Evolutionary conservation across 2,888 invertebrate species (phyloP), one percentile per base, ranked within the genome.

Genomic region (Drosophila dives): DNA sequence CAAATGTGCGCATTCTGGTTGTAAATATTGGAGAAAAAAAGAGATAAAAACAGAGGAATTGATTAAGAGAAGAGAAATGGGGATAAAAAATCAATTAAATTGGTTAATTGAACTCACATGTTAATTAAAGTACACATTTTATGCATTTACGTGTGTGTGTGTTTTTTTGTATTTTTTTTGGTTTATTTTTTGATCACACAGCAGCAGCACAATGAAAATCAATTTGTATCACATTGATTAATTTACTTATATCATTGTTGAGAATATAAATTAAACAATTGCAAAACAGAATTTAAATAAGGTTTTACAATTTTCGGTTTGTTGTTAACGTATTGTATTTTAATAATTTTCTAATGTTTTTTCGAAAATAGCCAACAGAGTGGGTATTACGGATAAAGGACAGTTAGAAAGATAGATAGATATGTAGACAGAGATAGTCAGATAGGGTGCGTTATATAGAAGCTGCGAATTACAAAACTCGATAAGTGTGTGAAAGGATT

Each of bases 211-310:
- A 85, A 85, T 81, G 74, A 85, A 65, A 87, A 83, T 87, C 85
- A 85, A 87, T 85, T 87, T 61, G 81, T 83, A 87, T 76, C 79
- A 85, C 33, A 87, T 87, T 85, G 87, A 85, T 85, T 87, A 85
- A 85, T 79, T 74, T 70, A 66, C 63, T 59, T 78, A 68, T 64
- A 64, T 81, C 54, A 69, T 51, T 54, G 54, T 68, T 55, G 60
- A 26, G 42, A 54, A 77, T 63, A 71, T 70, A 65, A 72, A 51
- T 56, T 20, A 55, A 66, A 64, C n/a, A 64, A 68, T 72, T 75
- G 78, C 78, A 72, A 61, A 68, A 75, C 48, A 67, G 72, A 72
- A 77, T 75, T 77, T 63, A 78, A 67, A 51, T 71, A 59, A 75
- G 56, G 33, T 69, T 49, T 23, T 42, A 58, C 68, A 66, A 67